These are phyloP conservation scores for Teleopsis dalmanni DNA, from an alignment of 1,140 invertebrate genomes.

Conservation along the genomic window DNA sequence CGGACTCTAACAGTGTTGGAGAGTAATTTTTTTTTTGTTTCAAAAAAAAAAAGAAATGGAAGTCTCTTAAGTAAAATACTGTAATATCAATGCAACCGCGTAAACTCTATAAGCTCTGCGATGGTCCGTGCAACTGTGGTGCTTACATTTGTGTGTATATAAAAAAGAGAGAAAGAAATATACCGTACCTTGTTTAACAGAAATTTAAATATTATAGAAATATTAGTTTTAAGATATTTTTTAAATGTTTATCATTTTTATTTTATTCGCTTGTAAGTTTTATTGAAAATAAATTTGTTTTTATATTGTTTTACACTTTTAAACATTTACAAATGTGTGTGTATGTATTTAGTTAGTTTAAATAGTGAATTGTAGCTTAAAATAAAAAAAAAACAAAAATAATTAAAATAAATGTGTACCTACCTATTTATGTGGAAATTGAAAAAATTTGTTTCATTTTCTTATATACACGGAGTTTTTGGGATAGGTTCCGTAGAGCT, in stretches of 20 bases:
- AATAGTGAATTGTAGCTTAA: not conserved
- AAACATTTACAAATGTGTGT: too few species aligned
- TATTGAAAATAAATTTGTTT: too few species aligned
- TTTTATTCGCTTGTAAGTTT: not conserved
- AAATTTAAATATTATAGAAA: constrained; percentile 3
- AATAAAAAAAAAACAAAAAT: constrained; percentile 2
- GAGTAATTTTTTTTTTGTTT: too few species aligned
- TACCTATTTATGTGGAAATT: not conserved
- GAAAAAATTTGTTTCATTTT: not conserved
- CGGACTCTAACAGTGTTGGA: too few species aligned
- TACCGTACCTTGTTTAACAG: constrained; percentile 8
- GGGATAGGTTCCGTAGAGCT: too few species aligned
- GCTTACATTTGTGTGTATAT: not conserved
- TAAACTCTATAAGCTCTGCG: too few species aligned
- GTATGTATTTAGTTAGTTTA: not conserved
- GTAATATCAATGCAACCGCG: too few species aligned
- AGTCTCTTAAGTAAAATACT: too few species aligned
- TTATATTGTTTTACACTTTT: constrained; percentile 1
- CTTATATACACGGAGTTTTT: too few species aligned
- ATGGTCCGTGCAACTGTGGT: too few species aligned
- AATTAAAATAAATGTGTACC: constrained; percentile 12
- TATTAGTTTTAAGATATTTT: not conserved
- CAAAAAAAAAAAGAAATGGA: too few species aligned
- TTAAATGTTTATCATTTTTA: not conserved
- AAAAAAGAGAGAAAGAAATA: not conserved